phyloP scores from a whole-genome alignment of 2,113 vertebrate genomes.

The Nibea albiflora region DNA sequence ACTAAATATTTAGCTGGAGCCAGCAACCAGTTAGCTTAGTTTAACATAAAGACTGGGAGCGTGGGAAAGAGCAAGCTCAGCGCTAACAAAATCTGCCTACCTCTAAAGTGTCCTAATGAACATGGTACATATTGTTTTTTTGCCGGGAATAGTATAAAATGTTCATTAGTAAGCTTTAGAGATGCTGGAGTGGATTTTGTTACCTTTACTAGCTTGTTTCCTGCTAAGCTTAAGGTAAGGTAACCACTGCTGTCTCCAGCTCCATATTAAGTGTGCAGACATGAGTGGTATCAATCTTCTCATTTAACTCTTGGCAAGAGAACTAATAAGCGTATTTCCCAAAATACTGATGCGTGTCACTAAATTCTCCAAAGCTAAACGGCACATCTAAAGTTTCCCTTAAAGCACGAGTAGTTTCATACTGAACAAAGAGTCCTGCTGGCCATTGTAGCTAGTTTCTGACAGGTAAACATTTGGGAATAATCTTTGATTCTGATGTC shows the following conservation, averaged over 20 bases:
- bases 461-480: not conserved
- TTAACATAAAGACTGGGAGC: not conserved
- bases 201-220: not conserved
- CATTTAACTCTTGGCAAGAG: not conserved
- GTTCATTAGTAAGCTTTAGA: not conserved
- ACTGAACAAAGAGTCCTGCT: not conserved
- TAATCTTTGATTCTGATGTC: not conserved
- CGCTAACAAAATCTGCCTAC: not conserved
- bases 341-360: not conserved
- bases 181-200: not conserved
- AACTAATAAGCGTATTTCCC: not conserved
- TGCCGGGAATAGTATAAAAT: not conserved
- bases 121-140: not conserved
- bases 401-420: not conserved
- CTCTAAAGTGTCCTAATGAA: not conserved
- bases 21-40: not conserved
- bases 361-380: not conserved
- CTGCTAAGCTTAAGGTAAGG: not conserved
- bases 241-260: not conserved
- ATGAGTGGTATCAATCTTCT: not conserved
- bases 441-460: not conserved
- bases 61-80: too few species aligned
- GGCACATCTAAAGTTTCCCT: not conserved
- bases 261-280: not conserved
- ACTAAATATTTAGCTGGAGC: not conserved